These are phyloP conservation scores for Pelecanus crispus DNA, from an alignment of 2,113 vertebrate species.

Conservation along the genomic window DNA sequence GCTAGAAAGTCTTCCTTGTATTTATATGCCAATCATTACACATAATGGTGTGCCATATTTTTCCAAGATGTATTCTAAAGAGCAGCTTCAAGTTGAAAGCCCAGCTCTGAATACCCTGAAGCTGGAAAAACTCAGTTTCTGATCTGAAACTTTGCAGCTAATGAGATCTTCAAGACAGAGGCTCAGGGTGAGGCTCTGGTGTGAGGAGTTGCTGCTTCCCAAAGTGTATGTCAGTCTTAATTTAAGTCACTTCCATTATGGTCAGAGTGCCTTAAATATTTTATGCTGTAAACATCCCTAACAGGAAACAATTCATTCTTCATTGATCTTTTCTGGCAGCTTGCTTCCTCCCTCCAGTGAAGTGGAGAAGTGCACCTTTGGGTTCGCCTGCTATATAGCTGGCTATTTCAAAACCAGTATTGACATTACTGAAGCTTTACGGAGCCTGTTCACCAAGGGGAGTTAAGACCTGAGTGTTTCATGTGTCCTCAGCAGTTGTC, in stretches of 20 bases:
- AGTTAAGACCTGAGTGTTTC: not conserved
- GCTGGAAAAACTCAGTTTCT: not conserved
- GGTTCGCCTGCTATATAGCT: not conserved
- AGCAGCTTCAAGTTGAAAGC: not conserved
- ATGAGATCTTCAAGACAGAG: not conserved
- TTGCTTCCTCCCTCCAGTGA: not conserved
- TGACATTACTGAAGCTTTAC: not conserved
- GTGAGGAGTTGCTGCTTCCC: not conserved
- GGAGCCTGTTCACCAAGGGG: not conserved
- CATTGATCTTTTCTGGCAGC: conserved; percentile 36
- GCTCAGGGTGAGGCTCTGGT: not conserved
- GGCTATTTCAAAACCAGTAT: not conserved
- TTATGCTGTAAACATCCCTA: conserved; percentile 1
- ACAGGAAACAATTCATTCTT: conserved; percentile 41
- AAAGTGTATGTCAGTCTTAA: not conserved
- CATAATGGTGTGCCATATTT: not conserved
- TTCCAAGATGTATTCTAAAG: not conserved
- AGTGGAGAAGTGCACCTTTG: not conserved
- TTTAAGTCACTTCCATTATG: not conserved
- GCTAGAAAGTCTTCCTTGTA: not conserved
- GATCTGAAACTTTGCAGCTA: not conserved
- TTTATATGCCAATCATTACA: not conserved
- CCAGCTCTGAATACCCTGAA: not conserved
- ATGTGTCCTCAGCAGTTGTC: not conserved
- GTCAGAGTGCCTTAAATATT: not conserved